Evolutionary conservation across 1,140 invertebrate species (phyloP), one percentile per base, ranked within the genome.

Genomic region (Heterodera carotae): DNA sequence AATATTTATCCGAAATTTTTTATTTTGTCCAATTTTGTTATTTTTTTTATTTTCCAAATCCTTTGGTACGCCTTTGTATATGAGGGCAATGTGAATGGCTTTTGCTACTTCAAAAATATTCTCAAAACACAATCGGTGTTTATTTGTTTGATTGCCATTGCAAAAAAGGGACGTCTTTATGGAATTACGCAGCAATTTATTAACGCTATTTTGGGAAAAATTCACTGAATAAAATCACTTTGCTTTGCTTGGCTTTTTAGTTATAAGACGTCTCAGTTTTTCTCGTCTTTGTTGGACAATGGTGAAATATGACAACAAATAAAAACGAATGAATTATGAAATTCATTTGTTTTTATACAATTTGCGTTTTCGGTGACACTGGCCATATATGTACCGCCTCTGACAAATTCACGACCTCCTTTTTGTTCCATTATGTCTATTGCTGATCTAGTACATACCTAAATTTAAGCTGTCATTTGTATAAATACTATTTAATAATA

Each of bases 51-150:
- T 12, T 43, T 12, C 39, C 12, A 8, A 43, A 8, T 43, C 39
- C 39, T 43, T 43, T 43, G 39, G 12, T 43, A 43, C n/a, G 39
- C 39, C 39, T 43, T 43, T 43, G 39, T 43, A 43, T 8, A 12
- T 43, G 39, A 56, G 22, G 48, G 48, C 48, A 56, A 56, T 56
- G 48, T 56, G 48, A 56, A 56, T 56, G 48, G 48, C 48, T 56
- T 56, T 22, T 22, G 12, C 48, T 56, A 56, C 48, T 56, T 56
- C 48, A 56, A 53, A 56, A 22, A 43, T 18, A 56, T 18, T 2
- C 48, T 56, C 48, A 56, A 10, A 56, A 56, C 15, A 56, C 48
- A 56, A 18, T 53, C 48, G 48, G 48, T 56, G 48, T 56, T 22
- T 56, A 5, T 56, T 15, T 56, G 12, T 2, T 12, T 18, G 15